A percentile compares a stretch with the other conserved stretches of the same genome.
Evolutionary conservation across 2,888 invertebrate species (phyloP).

Genomic region (Pterobdella sp.): DNA sequence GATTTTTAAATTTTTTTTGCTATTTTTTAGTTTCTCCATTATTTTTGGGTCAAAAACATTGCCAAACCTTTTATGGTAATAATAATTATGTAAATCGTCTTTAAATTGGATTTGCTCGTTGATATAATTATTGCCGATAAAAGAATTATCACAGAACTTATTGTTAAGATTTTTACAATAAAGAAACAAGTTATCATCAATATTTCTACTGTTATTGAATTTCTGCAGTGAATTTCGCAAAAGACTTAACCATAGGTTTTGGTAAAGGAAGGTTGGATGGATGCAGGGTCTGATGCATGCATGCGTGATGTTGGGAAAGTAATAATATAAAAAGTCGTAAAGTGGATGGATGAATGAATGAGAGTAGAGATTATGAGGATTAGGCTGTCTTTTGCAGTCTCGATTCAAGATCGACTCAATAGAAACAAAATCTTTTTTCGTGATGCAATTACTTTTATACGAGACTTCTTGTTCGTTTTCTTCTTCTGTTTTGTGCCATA

Average conservation of each 20-base stretch:
- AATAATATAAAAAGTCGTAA: background rate
- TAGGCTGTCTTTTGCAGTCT: background rate
- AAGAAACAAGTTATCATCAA: background rate
- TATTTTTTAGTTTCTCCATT: too few species aligned
- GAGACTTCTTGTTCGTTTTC: background rate
- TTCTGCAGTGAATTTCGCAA: background rate
- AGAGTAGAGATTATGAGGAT: background rate
- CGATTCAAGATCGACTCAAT: background rate
- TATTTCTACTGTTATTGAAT: background rate
- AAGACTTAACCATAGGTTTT: background rate
- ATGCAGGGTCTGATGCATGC: background rate
- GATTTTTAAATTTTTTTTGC: too few species aligned
- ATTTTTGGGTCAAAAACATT: too few species aligned
- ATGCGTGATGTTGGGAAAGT: background rate
- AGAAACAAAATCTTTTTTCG: background rate
- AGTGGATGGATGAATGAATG: background rate
- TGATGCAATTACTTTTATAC: background rate
- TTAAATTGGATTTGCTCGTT: too few species aligned
- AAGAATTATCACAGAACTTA: too few species aligned
- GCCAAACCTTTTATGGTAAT: too few species aligned
- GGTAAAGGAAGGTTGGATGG: background rate
- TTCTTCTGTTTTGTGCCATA: background rate
- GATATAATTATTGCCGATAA: too few species aligned
- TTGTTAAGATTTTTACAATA: too few species aligned
- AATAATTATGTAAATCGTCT: too few species aligned